A percentile compares a stretch with the other conserved stretches of the same genome.
Conservation (phyloP, 2,888 invertebrate genomes). For the Drosophila picticornis region DNA sequence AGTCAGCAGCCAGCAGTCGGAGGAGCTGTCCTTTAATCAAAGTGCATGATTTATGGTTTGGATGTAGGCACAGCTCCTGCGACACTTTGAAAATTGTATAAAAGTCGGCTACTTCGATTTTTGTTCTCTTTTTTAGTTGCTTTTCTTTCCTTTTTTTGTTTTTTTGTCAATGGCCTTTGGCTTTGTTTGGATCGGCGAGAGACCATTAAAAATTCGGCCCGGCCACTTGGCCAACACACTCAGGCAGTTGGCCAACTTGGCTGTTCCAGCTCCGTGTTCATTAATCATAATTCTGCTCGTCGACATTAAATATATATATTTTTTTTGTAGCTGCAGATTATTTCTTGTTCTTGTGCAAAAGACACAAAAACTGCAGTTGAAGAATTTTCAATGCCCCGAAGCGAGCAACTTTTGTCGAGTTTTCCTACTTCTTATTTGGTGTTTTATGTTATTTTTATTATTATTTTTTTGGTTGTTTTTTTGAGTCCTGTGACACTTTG, state of each 20-base stretch:
- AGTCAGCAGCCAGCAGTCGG: slow-evolving; percentile 1
- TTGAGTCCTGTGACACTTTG: slow-evolving; percentile 36
- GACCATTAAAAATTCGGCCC: slow-evolving; percentile 72
- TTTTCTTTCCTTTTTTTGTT: slow-evolving; percentile 16
- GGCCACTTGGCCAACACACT: slow-evolving; percentile 68
- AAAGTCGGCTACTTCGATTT: slow-evolving; percentile 46
- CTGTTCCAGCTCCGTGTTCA: slow-evolving; percentile 47
- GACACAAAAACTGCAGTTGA: slow-evolving; percentile 62
- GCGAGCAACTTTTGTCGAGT: slow-evolving; percentile 53
- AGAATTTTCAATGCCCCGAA: slow-evolving; percentile 66
- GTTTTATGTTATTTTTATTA: slow-evolving; percentile 10
- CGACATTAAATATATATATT: slow-evolving; percentile 47
- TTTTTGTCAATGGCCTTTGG: slow-evolving; percentile 70
- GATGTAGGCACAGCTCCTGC: slow-evolving; percentile 36
- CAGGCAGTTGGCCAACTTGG: slow-evolving; percentile 62
- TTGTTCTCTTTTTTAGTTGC: slow-evolving; percentile 27
- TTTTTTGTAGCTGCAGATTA: slow-evolving; percentile 49
- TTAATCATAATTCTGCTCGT: slow-evolving; percentile 71
- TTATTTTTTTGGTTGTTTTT: slow-evolving; percentile 13
- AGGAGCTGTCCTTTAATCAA: slow-evolving; percentile 65
- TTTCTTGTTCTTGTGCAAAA: slow-evolving; percentile 61
- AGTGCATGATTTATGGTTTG: slow-evolving; percentile 66
- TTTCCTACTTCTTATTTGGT: slow-evolving; percentile 32
- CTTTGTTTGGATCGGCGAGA: slow-evolving; percentile 62
- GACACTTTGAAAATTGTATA: slow-evolving; percentile 42